Conservation (phyloP, 2,113 vertebrate genomes). For the Neogale vison region DNA sequence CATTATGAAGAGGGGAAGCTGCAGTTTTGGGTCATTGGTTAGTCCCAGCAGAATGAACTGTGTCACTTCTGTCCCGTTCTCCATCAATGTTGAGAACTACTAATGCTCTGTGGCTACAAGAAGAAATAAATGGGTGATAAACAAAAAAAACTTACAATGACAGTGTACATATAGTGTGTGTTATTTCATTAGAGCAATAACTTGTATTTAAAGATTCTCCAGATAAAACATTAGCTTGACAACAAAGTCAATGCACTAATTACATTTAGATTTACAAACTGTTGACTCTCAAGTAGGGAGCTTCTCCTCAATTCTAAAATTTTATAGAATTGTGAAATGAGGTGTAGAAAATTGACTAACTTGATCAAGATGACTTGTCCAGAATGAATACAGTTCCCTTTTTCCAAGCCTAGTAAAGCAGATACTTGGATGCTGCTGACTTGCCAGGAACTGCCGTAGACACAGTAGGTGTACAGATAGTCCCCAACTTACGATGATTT, state of each 20-base stretch:
- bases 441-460: accelerated
- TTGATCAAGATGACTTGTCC: background rate
- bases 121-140: background rate
- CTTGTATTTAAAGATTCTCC: background rate
- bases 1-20: background rate
- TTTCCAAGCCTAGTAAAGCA: background rate
- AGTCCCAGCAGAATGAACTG: slow-evolving; percentile 51
- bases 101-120: background rate
- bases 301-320: background rate
- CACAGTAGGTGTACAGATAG: background rate
- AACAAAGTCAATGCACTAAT: background rate
- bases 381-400: too few relatives aligned
- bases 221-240: background rate
- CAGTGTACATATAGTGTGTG: background rate
- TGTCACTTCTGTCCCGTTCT: background rate
- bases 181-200: background rate
- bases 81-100: background rate
- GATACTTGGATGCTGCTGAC: background rate
- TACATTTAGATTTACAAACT: background rate
- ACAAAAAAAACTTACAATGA: too few relatives aligned
- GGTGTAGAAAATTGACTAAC: background rate
- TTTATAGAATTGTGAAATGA: background rate
- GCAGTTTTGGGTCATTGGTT: background rate
- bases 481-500: background rate
- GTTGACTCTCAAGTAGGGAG: background rate